Evolutionary conservation across 1,140 invertebrate genomes (phyloP).

Genomic region (Plodia interpunctella): DNA sequence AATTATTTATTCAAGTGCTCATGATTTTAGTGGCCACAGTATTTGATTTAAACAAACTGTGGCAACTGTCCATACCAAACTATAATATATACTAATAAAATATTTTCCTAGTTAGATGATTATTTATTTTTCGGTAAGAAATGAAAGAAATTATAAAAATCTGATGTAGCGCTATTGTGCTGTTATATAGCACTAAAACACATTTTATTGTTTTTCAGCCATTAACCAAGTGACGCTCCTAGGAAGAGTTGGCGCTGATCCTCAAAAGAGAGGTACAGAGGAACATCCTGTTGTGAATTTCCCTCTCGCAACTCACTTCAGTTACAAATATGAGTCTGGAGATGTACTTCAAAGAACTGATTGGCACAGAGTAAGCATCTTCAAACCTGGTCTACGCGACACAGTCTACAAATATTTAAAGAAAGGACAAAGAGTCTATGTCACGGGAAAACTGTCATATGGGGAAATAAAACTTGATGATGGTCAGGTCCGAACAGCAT

Average conservation of each 20-base stretch:
- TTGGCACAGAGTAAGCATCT: constrained; percentile 94
- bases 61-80: too few relatives aligned
- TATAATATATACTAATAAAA: too few relatives aligned
- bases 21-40: too few relatives aligned
- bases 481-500: constrained; percentile 83
- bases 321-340: constrained; percentile 87
- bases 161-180: too few relatives aligned
- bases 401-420: constrained; percentile 86
- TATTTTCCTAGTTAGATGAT: too few relatives aligned
- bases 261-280: constrained; percentile 88
- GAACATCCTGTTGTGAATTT: constrained; percentile 93
- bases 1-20: too few relatives aligned
- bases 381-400: constrained; percentile 89
- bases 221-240: constrained; percentile 92
- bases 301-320: constrained; percentile 92
- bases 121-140: too few relatives aligned
- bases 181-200: too few relatives aligned
- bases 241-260: constrained; percentile 91
- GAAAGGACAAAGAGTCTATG: constrained; percentile 91
- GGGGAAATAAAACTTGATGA: constrained; percentile 89
- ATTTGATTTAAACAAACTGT: too few relatives aligned
- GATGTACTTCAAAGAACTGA: constrained; percentile 91
- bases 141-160: too few relatives aligned
- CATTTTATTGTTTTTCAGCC: constrained; percentile 78
- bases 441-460: constrained; percentile 90